Evolutionary conservation across 2,888 invertebrate genomes (phyloP).

Genomic region (Panopea generosa): DNA sequence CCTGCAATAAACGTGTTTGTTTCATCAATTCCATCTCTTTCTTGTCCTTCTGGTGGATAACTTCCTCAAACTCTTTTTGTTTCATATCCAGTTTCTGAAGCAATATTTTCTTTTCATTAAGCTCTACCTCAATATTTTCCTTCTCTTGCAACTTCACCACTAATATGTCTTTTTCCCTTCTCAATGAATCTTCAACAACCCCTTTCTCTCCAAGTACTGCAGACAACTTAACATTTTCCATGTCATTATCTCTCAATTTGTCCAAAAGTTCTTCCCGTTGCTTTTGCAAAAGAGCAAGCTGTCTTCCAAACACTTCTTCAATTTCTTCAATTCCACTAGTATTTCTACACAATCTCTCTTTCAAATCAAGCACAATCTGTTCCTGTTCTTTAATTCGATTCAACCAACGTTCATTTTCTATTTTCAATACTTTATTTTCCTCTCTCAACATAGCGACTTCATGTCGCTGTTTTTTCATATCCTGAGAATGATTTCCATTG

Average conservation of each 20-base stretch:
- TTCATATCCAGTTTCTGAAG: slow-evolving; percentile 72
- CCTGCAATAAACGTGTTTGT: slow-evolving; percentile 77
- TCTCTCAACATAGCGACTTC: slow-evolving; percentile 72
- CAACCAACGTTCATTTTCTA: slow-evolving; percentile 74
- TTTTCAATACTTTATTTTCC: slow-evolving; percentile 71
- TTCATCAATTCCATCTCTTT: slow-evolving; percentile 78
- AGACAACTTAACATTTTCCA: slow-evolving; percentile 65
- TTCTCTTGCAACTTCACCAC: slow-evolving; percentile 73
- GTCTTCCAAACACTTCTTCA: slow-evolving; percentile 72
- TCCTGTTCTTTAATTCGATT: slow-evolving; percentile 77
- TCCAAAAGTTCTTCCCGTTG: slow-evolving; percentile 77
- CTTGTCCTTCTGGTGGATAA: slow-evolving; percentile 75
- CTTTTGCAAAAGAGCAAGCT: slow-evolving; percentile 75
- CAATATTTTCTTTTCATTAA: slow-evolving; percentile 69
- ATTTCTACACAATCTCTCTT: slow-evolving; percentile 63
- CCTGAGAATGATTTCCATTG: slow-evolving; percentile 43
- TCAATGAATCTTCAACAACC: slow-evolving; percentile 72
- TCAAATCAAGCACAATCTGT: slow-evolving; percentile 70
- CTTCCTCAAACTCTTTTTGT: slow-evolving; percentile 77
- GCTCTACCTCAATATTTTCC: slow-evolving; percentile 71
- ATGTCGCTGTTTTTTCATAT: slow-evolving; percentile 65
- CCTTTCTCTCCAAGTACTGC: slow-evolving; percentile 69
- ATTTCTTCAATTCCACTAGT: slow-evolving; percentile 60
- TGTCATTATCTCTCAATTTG: slow-evolving; percentile 67
- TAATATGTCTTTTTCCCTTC: slow-evolving; percentile 74